Percentiles rank a stretch among this genome's conserved stretches.
Conservation (phyloP, 2,888 invertebrate species). For the Micropterix aruncella region DNA sequence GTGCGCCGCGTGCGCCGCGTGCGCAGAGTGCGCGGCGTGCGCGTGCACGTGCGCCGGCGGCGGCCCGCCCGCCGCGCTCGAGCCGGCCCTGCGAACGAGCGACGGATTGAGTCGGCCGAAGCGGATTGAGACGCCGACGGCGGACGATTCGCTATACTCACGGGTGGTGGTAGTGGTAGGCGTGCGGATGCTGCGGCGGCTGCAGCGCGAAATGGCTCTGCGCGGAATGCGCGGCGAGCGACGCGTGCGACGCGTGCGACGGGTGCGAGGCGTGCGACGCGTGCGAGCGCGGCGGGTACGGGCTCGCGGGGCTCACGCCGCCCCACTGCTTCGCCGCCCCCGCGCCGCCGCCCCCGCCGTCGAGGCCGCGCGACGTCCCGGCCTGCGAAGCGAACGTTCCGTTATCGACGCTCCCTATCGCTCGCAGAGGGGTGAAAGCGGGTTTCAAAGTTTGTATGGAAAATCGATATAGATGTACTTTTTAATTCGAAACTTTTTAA, state of each 20-base stretch:
- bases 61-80: slow-evolving; percentile 14
- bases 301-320: slow-evolving; percentile 5
- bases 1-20: slow-evolving; percentile 35
- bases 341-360: background rate
- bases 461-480: too few species aligned
- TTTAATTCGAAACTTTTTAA: too few species aligned
- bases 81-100: slow-evolving; percentile 11
- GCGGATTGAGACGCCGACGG: too few species aligned
- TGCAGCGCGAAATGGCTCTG: slow-evolving; percentile 3
- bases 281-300: slow-evolving; percentile 13
- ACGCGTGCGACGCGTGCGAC: slow-evolving; percentile 22
- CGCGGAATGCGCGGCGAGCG: slow-evolving; percentile 14
- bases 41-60: slow-evolving; percentile 30
- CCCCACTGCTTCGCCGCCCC: background rate
- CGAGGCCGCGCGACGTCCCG: too few species aligned
- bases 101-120: background rate
- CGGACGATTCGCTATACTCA: too few species aligned
- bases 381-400: too few species aligned
- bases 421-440: too few species aligned
- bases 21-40: slow-evolving; percentile 43
- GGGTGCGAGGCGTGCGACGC: slow-evolving; percentile 20
- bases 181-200: slow-evolving; percentile 16
- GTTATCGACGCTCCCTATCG: too few species aligned
- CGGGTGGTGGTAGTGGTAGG: slow-evolving; percentile 34
- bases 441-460: too few species aligned